These are phyloP conservation scores for Cryptoblepharus egeriae DNA, from an alignment of 2,797 vertebrate species.

Conservation along the genomic window DNA sequence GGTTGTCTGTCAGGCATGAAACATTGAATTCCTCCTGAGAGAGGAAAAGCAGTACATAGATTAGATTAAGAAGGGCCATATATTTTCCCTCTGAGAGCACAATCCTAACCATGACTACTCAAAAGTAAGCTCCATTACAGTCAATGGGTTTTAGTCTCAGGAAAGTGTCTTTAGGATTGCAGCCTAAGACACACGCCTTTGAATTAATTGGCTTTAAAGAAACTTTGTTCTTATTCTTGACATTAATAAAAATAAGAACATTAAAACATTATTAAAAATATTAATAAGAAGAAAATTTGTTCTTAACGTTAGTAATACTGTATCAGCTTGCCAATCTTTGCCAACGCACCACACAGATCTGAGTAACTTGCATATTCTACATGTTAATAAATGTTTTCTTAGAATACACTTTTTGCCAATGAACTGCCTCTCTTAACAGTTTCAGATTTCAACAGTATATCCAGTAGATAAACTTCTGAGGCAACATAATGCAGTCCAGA, in stretches of 20 bases:
- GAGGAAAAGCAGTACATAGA: conserved; percentile 12
- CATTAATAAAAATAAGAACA: too few relatives aligned
- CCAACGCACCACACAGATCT: not conserved
- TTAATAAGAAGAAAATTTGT: not conserved
- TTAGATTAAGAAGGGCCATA: conserved; percentile 9
- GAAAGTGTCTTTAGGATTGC: too few relatives aligned
- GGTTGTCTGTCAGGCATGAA: conserved; percentile 92
- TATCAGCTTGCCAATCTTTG: not conserved
- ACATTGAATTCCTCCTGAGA: conserved; percentile 91
- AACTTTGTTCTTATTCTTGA: not conserved
- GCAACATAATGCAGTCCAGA: not conserved
- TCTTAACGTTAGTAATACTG: not conserved
- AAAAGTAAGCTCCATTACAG: too few relatives aligned
- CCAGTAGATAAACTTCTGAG: not conserved
- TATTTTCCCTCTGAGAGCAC: not conserved
- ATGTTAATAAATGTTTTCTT: not conserved
- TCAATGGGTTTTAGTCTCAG: too few relatives aligned
- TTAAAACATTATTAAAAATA: too few relatives aligned
- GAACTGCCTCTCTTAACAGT: not conserved
- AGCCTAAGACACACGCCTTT: too few relatives aligned
- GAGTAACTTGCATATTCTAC: not conserved
- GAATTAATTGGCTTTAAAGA: not conserved
- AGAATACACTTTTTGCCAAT: not conserved
- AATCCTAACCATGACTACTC: too few relatives aligned
- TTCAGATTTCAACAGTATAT: not conserved